These are phyloP conservation scores for Cuculus canorus DNA, from an alignment of 2,797 vertebrate species.

Conservation along the genomic window DNA sequence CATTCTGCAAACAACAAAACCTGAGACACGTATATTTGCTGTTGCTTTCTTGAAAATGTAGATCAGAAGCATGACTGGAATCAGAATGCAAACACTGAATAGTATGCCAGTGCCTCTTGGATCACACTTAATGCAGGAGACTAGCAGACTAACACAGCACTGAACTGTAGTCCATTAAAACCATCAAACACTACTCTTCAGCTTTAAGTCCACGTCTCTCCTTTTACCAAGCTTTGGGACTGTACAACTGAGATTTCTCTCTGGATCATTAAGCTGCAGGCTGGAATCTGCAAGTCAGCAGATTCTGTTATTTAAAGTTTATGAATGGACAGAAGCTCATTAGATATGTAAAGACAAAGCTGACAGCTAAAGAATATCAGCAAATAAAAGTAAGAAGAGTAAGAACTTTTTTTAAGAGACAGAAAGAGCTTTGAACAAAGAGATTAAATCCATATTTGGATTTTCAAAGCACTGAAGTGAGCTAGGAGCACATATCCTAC, in stretches of 20 bases:
- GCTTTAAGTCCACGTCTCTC: background rate
- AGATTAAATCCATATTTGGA: background rate
- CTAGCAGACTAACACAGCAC: background rate
- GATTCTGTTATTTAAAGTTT: slow-evolving; percentile 41
- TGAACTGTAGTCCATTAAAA: slow-evolving; percentile 19
- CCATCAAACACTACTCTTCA: background rate
- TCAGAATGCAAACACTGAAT: slow-evolving; percentile 23
- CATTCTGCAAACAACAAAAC: background rate
- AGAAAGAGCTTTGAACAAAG: background rate
- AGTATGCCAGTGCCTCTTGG: slow-evolving; percentile 2
- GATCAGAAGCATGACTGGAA: slow-evolving; percentile 31
- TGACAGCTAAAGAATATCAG: background rate
- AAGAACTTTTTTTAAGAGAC: background rate
- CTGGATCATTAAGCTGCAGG: slow-evolving; percentile 27
- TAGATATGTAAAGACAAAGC: slow-evolving; percentile 37
- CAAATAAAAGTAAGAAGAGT: slow-evolving; percentile 4
- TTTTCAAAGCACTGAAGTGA: background rate
- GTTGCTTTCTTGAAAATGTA: background rate
- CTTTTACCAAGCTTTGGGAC: background rate
- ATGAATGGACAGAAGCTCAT: slow-evolving; percentile 43
- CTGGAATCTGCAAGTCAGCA: slow-evolving; percentile 51
- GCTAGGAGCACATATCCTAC: background rate
- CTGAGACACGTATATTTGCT: background rate
- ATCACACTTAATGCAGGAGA: background rate
- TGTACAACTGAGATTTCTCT: slow-evolving; percentile 38